These are phyloP conservation scores for Oryzias curvinotus DNA, from an alignment of 2,113 vertebrate genomes.

Conservation along the genomic window DNA sequence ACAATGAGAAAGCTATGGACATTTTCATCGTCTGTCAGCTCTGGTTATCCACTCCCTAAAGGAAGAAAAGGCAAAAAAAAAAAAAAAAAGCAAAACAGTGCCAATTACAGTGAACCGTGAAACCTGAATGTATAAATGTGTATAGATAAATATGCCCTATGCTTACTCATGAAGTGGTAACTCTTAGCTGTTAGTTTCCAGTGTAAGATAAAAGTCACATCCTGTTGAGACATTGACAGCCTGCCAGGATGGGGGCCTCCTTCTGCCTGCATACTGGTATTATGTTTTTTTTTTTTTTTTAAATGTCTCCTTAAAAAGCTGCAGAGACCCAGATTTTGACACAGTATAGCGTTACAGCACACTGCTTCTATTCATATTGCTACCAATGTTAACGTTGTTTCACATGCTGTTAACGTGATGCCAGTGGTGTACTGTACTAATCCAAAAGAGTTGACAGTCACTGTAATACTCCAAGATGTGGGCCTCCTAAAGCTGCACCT, in stretches of 20 bases:
- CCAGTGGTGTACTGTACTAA: constrained; percentile 68
- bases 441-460: constrained; percentile 58
- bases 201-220: constrained; percentile 68
- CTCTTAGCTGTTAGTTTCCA: constrained; percentile 74
- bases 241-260: constrained; percentile 46
- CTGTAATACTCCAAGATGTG: constrained; percentile 52
- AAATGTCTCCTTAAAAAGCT: constrained; percentile 53
- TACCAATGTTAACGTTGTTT: constrained; percentile 57
- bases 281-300: constrained; percentile 51
- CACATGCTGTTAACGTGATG: constrained; percentile 63
- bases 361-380: constrained; percentile 44
- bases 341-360: constrained; percentile 40
- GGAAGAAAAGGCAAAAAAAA: constrained; percentile 5
- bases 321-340: constrained; percentile 36
- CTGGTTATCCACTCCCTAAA: constrained; percentile 28
- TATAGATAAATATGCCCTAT: constrained; percentile 77
- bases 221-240: constrained; percentile 55
- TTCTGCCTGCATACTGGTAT: constrained; percentile 43
- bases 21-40: constrained; percentile 49
- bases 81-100: constrained; percentile 48
- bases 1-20: constrained; percentile 40
- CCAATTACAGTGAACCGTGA: constrained; percentile 68
- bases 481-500: constrained; percentile 58
- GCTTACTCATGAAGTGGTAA: constrained; percentile 78
- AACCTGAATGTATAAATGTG: constrained; percentile 79